phyloP scores from a whole-genome alignment of 2,113 vertebrate species.

The Mirza zaza region DNA sequence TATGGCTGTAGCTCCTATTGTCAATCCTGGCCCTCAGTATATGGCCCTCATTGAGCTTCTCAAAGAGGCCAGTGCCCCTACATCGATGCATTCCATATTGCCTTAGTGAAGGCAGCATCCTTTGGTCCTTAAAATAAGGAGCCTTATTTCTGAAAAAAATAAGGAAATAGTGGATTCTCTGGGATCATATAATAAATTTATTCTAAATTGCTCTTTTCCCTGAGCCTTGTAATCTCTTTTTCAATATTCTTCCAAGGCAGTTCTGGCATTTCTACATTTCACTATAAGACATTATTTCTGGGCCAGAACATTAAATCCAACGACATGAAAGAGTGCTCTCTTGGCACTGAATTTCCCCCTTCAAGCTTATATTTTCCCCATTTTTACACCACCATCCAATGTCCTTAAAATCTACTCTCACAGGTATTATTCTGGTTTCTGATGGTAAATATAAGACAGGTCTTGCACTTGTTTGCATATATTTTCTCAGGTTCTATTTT shows the following conservation, averaged over 20 bases:
- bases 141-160: neutral
- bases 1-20: neutral
- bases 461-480: neutral
- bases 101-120: neutral
- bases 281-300: neutral
- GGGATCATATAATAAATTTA: neutral
- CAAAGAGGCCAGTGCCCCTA: neutral
- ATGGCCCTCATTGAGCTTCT: neutral
- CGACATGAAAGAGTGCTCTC: neutral
- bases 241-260: neutral
- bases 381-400: neutral
- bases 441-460: neutral
- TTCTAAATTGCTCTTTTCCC: neutral
- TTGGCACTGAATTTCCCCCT: neutral
- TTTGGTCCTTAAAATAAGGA: neutral
- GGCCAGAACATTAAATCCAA: neutral
- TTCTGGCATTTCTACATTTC: neutral
- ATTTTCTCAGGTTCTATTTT: neutral
- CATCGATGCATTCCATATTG: neutral
- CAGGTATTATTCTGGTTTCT: neutral
- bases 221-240: neutral
- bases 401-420: neutral
- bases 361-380: neutral
- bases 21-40: neutral
- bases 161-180: neutral